Conservation (phyloP, 2,797 vertebrate genomes). For the Eremophila alpestris region DNA sequence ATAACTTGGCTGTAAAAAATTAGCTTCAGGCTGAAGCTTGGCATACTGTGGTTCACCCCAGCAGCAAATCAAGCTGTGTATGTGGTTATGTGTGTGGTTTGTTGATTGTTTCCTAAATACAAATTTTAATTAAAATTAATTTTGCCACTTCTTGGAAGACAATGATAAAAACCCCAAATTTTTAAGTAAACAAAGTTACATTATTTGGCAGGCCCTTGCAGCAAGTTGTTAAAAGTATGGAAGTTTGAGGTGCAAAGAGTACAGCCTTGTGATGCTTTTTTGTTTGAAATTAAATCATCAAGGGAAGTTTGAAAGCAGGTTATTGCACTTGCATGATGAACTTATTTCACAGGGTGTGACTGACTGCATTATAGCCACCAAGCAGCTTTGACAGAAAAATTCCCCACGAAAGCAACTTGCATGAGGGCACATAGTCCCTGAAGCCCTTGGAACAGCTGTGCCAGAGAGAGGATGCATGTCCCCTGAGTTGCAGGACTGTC, state of each 20-base stretch:
- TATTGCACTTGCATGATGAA: constrained; percentile 10
- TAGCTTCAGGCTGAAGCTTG: constrained; percentile 75
- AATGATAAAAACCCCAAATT: constrained; percentile 55
- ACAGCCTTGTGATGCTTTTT: not conserved
- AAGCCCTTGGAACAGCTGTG: not conserved
- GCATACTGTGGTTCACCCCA: constrained; percentile 61
- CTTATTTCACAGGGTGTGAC: not conserved
- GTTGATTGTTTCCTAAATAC: constrained; percentile 67
- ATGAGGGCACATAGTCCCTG: not conserved
- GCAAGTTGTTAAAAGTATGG: not conserved
- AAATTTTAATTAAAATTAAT: constrained; percentile 73
- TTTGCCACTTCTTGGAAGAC: constrained; percentile 71
- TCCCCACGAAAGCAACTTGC: not conserved
- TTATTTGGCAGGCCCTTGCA: not conserved
- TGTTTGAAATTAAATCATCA: constrained; percentile 60
- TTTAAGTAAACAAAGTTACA: not conserved
- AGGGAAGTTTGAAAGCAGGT: constrained; percentile 30
- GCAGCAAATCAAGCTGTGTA: constrained; percentile 51
- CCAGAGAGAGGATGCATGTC: not conserved
- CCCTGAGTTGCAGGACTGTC: not conserved
- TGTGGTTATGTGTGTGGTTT: constrained; percentile 62
- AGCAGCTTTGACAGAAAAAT: not conserved
- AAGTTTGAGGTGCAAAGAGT: not conserved
- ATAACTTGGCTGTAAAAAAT: constrained; percentile 78
- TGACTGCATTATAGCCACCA: not conserved